Evolutionary conservation across 2,888 invertebrate species (phyloP).

Genomic region (Drosophila nr. perissopoda): DNA sequence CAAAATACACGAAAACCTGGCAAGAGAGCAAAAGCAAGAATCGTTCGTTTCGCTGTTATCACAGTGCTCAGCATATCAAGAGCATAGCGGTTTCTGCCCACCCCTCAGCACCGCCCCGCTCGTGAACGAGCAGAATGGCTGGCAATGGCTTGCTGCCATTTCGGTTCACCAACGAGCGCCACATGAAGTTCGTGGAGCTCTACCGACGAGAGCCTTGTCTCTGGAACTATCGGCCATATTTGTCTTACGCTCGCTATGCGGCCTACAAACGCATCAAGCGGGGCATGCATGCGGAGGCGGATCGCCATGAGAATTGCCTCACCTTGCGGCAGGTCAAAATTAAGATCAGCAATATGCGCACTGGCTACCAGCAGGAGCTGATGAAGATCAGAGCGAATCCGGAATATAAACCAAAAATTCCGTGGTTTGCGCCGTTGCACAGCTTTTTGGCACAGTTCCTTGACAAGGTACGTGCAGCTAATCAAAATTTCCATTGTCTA

Average conservation of each 20-base stretch:
- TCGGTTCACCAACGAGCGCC: constrained; percentile 65
- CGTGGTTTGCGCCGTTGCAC: constrained; percentile 62
- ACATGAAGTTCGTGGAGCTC: constrained; percentile 62
- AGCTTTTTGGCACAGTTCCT: constrained; percentile 49
- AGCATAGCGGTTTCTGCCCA: constrained; percentile 31
- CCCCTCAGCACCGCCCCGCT: not conserved
- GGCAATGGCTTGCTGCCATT: constrained; percentile 39
- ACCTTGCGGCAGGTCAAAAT: constrained; percentile 55
- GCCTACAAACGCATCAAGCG: constrained; percentile 61
- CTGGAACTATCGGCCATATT: constrained; percentile 53
- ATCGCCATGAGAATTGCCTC: constrained; percentile 32
- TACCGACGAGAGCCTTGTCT: constrained; percentile 68
- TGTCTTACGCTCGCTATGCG: constrained; percentile 38
- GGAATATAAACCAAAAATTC: constrained; percentile 53
- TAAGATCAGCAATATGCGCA: constrained; percentile 67
- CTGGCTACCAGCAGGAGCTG: constrained; percentile 59
- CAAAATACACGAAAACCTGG: constrained; percentile 11
- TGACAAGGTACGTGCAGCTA: constrained; percentile 49
- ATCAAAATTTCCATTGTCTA: not conserved
- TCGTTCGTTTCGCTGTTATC: constrained; percentile 1
- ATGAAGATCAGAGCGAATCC: constrained; percentile 49
- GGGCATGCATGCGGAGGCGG: constrained; percentile 53
- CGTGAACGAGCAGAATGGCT: constrained; percentile 17
- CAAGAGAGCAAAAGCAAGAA: constrained; percentile 31
- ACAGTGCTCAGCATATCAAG: constrained; percentile 43